Percentiles rank a stretch among this genome's conserved stretches.
phyloP scores from a whole-genome alignment of 2,797 vertebrate species.

The Tamandua tetradactyla region DNA sequence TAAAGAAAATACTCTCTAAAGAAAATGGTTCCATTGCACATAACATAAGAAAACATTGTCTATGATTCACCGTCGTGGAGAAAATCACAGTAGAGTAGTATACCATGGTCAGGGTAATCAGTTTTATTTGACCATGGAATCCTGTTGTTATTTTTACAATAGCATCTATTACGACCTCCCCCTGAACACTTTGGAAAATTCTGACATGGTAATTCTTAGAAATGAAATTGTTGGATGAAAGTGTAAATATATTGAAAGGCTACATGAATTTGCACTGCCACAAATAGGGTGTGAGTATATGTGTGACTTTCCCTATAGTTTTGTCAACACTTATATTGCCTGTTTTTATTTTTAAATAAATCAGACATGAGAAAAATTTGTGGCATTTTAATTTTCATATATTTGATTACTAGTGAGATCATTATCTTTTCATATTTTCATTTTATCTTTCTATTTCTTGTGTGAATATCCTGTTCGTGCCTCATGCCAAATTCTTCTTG shows the following conservation, averaged over 20 bases:
- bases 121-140: neutral
- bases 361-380: neutral
- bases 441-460: constrained; percentile 41
- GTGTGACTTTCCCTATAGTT: neutral
- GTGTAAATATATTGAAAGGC: neutral
- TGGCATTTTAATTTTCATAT: constrained; percentile 47
- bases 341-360: constrained; percentile 44
- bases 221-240: neutral
- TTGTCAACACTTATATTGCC: neutral
- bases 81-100: neutral
- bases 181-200: constrained; percentile 19
- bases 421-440: constrained; percentile 21
- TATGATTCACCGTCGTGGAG: neutral
- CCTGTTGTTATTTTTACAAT: neutral
- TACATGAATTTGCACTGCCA: neutral
- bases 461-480: neutral
- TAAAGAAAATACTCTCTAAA: neutral
- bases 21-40: neutral
- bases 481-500: neutral
- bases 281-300: neutral
- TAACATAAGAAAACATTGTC: neutral
- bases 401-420: neutral
- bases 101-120: neutral
- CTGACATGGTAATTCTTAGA: neutral
- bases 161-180: neutral